A percentile compares a stretch with the other conserved stretches of the same genome.
Evolutionary conservation across 2,888 invertebrate species (phyloP).

Genomic region (Buathra laborator): DNA sequence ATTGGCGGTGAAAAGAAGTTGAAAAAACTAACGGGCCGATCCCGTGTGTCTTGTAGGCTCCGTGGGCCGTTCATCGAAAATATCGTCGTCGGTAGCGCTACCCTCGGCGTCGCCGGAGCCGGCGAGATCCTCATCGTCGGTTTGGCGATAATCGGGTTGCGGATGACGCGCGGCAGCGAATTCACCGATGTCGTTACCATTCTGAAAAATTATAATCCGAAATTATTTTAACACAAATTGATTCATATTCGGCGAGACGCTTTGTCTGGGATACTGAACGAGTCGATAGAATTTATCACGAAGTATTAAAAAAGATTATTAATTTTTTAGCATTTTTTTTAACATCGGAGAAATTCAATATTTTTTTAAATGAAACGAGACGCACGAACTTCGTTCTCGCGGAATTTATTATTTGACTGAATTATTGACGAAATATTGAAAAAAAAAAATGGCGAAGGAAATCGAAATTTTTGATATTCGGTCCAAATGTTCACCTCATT

Average conservation of each 20-base stretch:
- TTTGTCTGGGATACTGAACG: background rate
- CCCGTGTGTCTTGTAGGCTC: conserved; percentile 60
- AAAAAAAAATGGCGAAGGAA: background rate
- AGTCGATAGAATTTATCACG: no score
- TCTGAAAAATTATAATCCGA: conserved; percentile 31
- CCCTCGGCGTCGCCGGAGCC: conserved; percentile 82
- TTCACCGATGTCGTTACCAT: conserved; percentile 72
- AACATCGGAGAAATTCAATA: background rate
- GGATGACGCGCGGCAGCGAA: conserved; percentile 68
- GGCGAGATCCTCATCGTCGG: conserved; percentile 79
- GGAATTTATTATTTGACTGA: no score
- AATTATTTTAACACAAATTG: background rate
- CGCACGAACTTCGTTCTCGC: no score
- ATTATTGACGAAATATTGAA: no score
- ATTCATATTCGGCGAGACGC: background rate
- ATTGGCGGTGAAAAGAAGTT: background rate
- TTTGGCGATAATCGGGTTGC: conserved; percentile 35
- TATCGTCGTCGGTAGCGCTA: conserved; percentile 73
- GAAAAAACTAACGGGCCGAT: conserved; percentile 70
- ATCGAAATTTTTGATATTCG: background rate
- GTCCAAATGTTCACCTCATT: conserved; percentile 44
- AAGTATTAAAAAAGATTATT: background rate
- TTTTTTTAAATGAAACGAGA: background rate
- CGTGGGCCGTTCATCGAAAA: conserved; percentile 15
- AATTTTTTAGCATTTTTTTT: background rate